Evolutionary conservation across 1,140 invertebrate genomes (phyloP).

Genomic region (Aethina tumida): DNA sequence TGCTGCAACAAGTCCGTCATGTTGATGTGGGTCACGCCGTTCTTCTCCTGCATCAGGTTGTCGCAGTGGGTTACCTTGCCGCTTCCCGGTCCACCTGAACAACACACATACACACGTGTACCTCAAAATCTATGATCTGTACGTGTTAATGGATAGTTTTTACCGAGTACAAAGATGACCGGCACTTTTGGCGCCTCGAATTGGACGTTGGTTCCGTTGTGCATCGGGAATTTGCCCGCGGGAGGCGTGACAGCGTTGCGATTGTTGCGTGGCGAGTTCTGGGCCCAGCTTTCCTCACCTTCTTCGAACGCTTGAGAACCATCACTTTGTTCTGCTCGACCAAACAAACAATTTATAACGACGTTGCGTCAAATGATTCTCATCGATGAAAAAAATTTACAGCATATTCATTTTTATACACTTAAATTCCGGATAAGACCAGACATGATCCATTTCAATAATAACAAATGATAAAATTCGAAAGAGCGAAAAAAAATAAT

Average conservation of each 20-base stretch:
- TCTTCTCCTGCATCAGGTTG: constrained; percentile 73
- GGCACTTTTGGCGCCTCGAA: constrained; percentile 74
- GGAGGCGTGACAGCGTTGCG: constrained; percentile 48
- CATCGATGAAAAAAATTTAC: no score
- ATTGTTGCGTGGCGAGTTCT: constrained; percentile 38
- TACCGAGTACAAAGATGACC: constrained; percentile 79
- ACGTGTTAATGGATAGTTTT: constrained; percentile 23
- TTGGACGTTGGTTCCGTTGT: constrained; percentile 66
- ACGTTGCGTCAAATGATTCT: no score
- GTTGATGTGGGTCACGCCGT: constrained; percentile 77
- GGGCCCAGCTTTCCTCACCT: constrained; percentile 38
- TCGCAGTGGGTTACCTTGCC: constrained; percentile 91
- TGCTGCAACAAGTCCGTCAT: constrained; percentile 83
- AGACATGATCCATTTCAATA: no score
- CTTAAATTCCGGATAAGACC: no score
- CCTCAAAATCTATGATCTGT: not conserved
- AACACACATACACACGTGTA: constrained; percentile 5
- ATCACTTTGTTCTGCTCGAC: constrained; percentile 69
- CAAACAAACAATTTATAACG: no score
- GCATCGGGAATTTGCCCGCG: constrained; percentile 55
- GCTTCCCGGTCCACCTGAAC: constrained; percentile 72
- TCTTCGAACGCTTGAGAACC: constrained; percentile 59
- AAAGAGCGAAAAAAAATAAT: no score
- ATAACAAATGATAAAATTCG: no score
- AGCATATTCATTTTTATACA: no score